Evolutionary conservation across 2,888 invertebrate species (phyloP), one percentile per base, ranked within the genome.

Genomic region (Drosophila mercatorum): DNA sequence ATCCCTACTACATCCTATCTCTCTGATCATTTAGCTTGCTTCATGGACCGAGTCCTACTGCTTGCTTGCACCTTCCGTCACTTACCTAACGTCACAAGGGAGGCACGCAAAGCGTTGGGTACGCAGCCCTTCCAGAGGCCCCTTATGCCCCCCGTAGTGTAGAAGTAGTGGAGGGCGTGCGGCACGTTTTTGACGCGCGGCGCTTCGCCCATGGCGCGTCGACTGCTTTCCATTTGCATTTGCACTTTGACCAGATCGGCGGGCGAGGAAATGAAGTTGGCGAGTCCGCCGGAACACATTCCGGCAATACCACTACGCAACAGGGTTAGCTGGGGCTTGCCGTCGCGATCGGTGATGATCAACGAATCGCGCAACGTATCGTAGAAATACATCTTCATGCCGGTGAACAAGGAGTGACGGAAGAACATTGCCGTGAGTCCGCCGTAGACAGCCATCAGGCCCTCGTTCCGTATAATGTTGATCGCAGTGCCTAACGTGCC

Each of bases 211-310:
- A 97, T 95, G 63, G 97, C 92, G 72, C 95, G 91, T 38, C 97
- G 93, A 75, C 95, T 94, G 0, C 98, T 97, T 92, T 98, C 98
- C 94, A 97, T 96, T 93, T 98, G 98, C 94, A 98, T 95, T 93
- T 97, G 97, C 6, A 98, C 97, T 93, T 98, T 98, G 83, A 98
- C 95, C 72, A 98, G 94, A 94, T 98, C 98, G 0, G 97, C 95
- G 0, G 98, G 98, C 78, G 96, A 97, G 47, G 96, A 55, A 1
- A 70, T 8, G 28, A 81, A 14, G 7, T 63, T 68, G 31, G 76
- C 72, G 0, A 58, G n/a, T 0, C 52, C 57, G 0, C 72, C 77
- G 0, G 66, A 68, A 7, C 56, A 4, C 4, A 68, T n/a, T 1
- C 80, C 81, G 41, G 59, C 64, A 4, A 68, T 14, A 5, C 62